A percentile compares a stretch with the other conserved stretches of the same genome.
These are phyloP conservation scores for Geococcyx californianus DNA, from an alignment of 2,113 vertebrate species.

Conservation along the genomic window DNA sequence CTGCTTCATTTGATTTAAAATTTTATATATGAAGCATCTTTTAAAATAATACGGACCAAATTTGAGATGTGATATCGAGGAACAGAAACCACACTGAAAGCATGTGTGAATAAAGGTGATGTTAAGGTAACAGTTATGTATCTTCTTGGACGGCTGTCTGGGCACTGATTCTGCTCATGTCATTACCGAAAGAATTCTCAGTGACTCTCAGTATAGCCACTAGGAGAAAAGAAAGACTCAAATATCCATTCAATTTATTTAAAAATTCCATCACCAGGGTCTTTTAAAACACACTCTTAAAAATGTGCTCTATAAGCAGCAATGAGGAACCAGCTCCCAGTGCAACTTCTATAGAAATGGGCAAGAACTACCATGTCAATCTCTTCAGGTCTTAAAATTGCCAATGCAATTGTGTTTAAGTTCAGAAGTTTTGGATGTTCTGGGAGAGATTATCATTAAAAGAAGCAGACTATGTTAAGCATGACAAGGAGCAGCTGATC, in stretches of 20 bases:
- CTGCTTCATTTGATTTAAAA: neutral
- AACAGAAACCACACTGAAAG: neutral
- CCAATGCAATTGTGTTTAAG: neutral
- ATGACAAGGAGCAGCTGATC: neutral
- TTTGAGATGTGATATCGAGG: rapidly evolving
- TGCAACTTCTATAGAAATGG: neutral
- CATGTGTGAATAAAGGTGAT: neutral
- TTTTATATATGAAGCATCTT: neutral
- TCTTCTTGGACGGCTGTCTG: neutral
- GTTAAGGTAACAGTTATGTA: neutral
- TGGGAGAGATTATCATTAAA: neutral
- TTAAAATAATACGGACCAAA: neutral
- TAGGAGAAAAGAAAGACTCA: neutral
- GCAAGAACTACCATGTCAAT: neutral
- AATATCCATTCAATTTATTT: neutral
- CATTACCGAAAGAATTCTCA: neutral
- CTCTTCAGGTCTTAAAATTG: neutral
- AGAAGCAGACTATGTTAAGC: neutral
- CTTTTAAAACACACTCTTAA: neutral
- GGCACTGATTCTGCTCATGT: neutral
- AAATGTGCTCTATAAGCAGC: neutral
- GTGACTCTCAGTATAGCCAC: no score
- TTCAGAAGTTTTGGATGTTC: neutral
- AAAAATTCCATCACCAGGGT: neutral
- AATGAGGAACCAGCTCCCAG: neutral